A percentile compares a stretch with the other conserved stretches of the same genome.
Conservation (phyloP, 2,888 invertebrate species). For the Euspilapteryx auroguttella region DNA sequence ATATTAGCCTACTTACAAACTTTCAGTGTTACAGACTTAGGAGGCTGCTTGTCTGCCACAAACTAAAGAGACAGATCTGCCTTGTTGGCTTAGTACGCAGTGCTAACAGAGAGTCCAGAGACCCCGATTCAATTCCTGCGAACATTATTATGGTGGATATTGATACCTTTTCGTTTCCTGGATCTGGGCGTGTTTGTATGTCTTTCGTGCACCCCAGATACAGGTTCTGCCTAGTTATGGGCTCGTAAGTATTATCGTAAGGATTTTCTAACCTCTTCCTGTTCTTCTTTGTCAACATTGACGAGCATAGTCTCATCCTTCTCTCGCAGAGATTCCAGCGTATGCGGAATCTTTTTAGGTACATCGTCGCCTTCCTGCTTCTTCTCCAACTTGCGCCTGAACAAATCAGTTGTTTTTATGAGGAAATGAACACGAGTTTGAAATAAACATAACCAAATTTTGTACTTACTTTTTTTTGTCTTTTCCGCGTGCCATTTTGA, state of each 20-base stretch:
- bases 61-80: too few species aligned
- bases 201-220: background rate
- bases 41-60: too few species aligned
- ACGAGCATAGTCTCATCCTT: conserved; percentile 88
- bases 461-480: conserved; percentile 55
- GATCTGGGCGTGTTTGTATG: too few species aligned
- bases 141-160: too few species aligned
- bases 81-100: too few species aligned
- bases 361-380: conserved; percentile 51
- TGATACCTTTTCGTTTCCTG: too few species aligned
- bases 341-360: conserved; percentile 71
- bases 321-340: conserved; percentile 89
- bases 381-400: conserved; percentile 47
- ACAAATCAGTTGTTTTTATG: conserved; percentile 11
- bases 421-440: conserved; percentile 1
- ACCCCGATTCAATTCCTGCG: too few species aligned
- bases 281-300: conserved; percentile 75
- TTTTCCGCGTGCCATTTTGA: conserved; percentile 44
- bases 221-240: background rate
- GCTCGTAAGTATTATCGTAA: too few species aligned
- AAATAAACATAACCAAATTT: conserved; percentile 16
- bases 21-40: too few species aligned
- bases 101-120: too few species aligned
- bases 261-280: conserved; percentile 72
- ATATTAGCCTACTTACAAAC: too few species aligned